Base-by-base conservation (phyloP, 1,140 invertebrate genomes). In the Drosophila pseudoananassae region DNA sequence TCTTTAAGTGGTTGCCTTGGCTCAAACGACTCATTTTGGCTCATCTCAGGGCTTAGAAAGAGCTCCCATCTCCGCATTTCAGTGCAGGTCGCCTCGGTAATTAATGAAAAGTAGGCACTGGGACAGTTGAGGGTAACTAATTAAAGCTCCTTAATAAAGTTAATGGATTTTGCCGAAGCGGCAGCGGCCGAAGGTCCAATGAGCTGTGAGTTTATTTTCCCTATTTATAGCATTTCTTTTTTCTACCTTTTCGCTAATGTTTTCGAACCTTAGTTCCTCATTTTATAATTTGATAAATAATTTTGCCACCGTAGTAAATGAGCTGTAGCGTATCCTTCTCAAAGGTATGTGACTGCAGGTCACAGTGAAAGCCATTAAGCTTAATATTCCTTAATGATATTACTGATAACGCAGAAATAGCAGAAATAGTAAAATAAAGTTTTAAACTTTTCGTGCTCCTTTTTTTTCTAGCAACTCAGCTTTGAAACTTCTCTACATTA, bases 81-180 rank as follows among this genome's bases (percentile, higher is more conserved):
- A 23, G 17, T 46, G 36, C 73, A 71, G 80, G 78, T 52, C 54
- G 76, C 40, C 68, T 45, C 59, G 46, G 83, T 82, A 85, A 85
- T 85, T 85, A 85, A 85, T 85, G 82, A 87, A 85, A 85, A 75
- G 78, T 87, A 81, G 78, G 64, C 72, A 66, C 38, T 47, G 63
- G 45, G 56, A 72, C 66, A 59, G 65, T 72, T 40, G 61, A 43
- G 63, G 58, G 79, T 70, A 87, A 87, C 82, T 85, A 85, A 85
- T 85, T 87, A 85, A 85, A 74, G 78, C 69, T 50, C 49, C 78
- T 85, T 85, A 85, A 85, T 87, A 85, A 87, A 87, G 78, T 78
- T 87, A 87, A 85, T 84, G 77, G 82, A 81, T 77, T 74, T 64
- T 49, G 9, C 50, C 47, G 10, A 40, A 59, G 33, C 54, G 51